Evolutionary conservation across 2,888 invertebrate genomes (phyloP), one percentile per base, ranked within the genome.

Genomic region (Tholera decimalis): DNA sequence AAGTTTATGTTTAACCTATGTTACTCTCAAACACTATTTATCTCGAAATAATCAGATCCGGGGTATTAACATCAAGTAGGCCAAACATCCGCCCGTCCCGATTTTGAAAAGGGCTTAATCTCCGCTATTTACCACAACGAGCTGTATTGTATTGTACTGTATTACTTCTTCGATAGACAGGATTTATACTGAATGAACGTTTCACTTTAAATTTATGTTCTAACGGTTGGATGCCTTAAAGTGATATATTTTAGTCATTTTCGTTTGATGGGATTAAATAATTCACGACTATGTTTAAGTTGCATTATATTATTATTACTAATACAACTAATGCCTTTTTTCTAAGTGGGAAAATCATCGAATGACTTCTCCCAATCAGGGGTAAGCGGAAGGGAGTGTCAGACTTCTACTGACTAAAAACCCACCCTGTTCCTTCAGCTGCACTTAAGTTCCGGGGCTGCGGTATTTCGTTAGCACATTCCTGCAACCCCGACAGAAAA

Each of bases 121-220:
- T 78, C 83, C 80, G 66, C 55, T 80, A 80, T 83, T 80, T 78
- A 69, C 81, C 74, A 55, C 80, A 73, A 55, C 51, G 61, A 59
- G 43, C 59, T 46, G 51, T 55, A 58, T 47, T 72, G 57, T 61
- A 39, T 33, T 61, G 69, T 81, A 57, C 60, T 51, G 69, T 77
- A 71, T 77, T 76, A 68, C 69, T 75, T 70, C 58, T 80, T 73
- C 72, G 60, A 80, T 76, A 75, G 64, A 60, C 43, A 55, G 72
- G 68, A 76, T 79, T 73, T 68, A 63, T 63, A 65, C 50, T 41
- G 28, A 59, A 57, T 59, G 11, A 69, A 66, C 54, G 47, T 65
- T 68, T 75, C 35, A 63, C 43, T 50, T 35, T 33, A 67, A 66
- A 76, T 33, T 55, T 56, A 61, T 60, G 46, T 26, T 13, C 15